Evolutionary conservation across 2,797 vertebrate species (phyloP), one percentile per base, ranked within the genome.

Genomic region (Arnoldichthys spilopterus): DNA sequence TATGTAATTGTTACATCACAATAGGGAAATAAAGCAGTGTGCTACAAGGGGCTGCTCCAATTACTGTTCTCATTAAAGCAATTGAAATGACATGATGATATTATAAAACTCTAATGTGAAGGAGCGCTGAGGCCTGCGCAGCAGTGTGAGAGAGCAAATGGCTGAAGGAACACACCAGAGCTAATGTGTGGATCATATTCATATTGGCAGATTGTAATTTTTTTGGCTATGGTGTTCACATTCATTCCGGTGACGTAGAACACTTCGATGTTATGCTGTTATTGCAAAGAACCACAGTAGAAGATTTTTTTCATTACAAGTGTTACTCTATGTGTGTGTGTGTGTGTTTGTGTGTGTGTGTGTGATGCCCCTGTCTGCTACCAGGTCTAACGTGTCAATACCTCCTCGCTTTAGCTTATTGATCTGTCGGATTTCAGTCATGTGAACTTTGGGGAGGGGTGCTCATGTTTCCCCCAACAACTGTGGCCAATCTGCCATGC

Each of bases 351-450:
- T 22, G 63, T 75, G 26, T 45, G 53, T 24, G 66, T 81, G 79
- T 77, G 47, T 72, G 63, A 69, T 20, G 34, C 32, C 71, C 66
- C 77, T 81, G 83, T 84, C 83, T 84, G 83, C 70, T 84, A 71
- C 82, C 54, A 70, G 77, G 72, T 80, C 84, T 87, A 80, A 85
- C 89, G 86, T 89, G 88, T 92, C 92, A 89, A 91, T 88, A 90
- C 86, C 85, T 91, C 92, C 92, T 93, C 90, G 91, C 90, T 93
- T 91, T 90, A 88, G 85, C 75, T 72, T 93, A 95, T 94, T 93
- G 94, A 95, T 94, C 91, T 86, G 79, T 88, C 89, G 81, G 86
- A 88, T 90, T 13, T 18, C 76, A 82, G 69, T 70, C 93, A 92
- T 93, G 93, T 93, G 91, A 92, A 90, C 90, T 93, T 93, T 88